Conservation (phyloP, 2,113 vertebrate genomes). For the Perccottus glenii region DNA sequence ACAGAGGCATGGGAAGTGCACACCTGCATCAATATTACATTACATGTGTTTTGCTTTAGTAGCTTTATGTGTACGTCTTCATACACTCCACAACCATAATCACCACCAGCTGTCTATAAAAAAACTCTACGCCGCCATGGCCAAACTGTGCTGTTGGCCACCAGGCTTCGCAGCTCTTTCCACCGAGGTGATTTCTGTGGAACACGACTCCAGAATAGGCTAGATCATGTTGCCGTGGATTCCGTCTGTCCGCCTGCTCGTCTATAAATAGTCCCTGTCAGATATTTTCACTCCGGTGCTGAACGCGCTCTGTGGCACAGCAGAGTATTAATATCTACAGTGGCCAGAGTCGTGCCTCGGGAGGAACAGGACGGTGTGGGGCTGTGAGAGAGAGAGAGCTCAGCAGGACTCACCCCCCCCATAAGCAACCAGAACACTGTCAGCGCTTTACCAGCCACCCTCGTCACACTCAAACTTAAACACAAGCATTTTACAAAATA, state of each 20-base stretch:
- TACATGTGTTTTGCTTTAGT: slow-evolving; percentile 43
- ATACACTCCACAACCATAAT: slow-evolving; percentile 25
- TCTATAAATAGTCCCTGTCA: slow-evolving; percentile 81
- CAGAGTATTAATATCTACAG: slow-evolving; percentile 79
- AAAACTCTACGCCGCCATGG: slow-evolving; percentile 5
- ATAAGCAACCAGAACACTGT: slow-evolving; percentile 50
- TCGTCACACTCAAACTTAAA: slow-evolving; percentile 39
- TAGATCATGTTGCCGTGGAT: slow-evolving; percentile 71
- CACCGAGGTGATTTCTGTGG: slow-evolving; percentile 55
- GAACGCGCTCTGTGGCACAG: slow-evolving; percentile 63
- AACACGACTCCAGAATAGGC: slow-evolving; percentile 64
- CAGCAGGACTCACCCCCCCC: slow-evolving; percentile 21
- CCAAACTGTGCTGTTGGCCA: slow-evolving; percentile 53
- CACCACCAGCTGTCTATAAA: slow-evolving; percentile 40
- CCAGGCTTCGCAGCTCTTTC: slow-evolving; percentile 39
- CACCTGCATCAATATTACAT: slow-evolving; percentile 63
- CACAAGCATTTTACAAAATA: slow-evolving; percentile 22
- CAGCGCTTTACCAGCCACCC: slow-evolving; percentile 41
- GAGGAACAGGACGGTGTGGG: slow-evolving; percentile 42
- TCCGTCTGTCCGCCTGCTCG: slow-evolving; percentile 67
- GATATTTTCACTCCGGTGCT: slow-evolving; percentile 77
- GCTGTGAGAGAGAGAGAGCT: slow-evolving; percentile 44
- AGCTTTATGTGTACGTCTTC: slow-evolving; percentile 37
- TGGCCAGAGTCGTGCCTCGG: slow-evolving; percentile 67
- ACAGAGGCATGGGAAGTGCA: slow-evolving; percentile 18